Percentiles rank a stretch among this genome's conserved stretches.
Conservation (phyloP, 2,113 vertebrate species). For the Prinia subflava region DNA sequence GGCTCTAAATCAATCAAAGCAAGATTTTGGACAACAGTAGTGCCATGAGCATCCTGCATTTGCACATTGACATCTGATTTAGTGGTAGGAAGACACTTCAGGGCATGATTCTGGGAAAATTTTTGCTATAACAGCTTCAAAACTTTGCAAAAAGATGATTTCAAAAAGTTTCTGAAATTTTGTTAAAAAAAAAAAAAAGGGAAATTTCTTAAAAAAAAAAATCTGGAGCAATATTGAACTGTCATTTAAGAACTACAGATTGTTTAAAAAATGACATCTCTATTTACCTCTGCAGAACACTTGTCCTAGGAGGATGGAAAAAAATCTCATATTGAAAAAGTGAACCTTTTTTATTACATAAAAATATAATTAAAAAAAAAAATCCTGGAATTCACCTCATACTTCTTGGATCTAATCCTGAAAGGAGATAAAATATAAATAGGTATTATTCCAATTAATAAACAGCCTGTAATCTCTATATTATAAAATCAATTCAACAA, state of each 20-base stretch:
- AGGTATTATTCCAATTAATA: not conserved
- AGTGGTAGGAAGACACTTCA: not conserved
- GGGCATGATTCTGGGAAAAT: not conserved
- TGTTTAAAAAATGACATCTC: not conserved
- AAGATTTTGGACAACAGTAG: not conserved
- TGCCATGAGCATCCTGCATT: not conserved
- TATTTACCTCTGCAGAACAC: not conserved
- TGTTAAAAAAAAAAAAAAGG: not conserved
- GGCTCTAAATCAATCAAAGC: not conserved
- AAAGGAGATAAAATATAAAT: not conserved
- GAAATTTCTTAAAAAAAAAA: not conserved
- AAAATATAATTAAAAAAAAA: not conserved
- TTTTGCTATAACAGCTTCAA: not conserved
- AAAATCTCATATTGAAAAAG: not conserved
- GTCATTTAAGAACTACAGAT: not conserved
- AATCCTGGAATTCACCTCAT: not conserved
- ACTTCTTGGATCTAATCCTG: not conserved
- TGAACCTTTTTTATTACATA: not conserved
- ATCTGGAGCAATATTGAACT: not conserved
- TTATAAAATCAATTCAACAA: not conserved
- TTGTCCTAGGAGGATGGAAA: not conserved
- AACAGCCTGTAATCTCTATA: not conserved
- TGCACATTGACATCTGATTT: not conserved
- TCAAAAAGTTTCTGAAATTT: not conserved
- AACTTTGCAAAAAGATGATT: not conserved